These are phyloP conservation scores for Drosophila nr. perissopoda DNA, from an alignment of 2,888 invertebrate genomes.

Conservation along the genomic window DNA sequence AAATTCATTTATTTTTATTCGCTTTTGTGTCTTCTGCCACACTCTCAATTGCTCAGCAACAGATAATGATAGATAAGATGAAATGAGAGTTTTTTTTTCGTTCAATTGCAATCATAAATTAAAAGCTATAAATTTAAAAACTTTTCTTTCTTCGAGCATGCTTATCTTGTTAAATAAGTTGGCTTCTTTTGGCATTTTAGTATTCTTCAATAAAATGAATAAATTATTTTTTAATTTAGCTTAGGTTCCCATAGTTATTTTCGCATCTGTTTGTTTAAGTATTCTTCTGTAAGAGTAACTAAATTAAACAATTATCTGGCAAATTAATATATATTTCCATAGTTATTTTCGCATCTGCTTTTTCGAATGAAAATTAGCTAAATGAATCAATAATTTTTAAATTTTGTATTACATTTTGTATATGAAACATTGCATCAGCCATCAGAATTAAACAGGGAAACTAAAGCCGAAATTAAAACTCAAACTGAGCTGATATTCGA, in stretches of 20 bases:
- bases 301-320: neutral
- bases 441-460: constrained; percentile 6
- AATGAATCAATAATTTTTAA: neutral
- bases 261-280: neutral
- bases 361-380: neutral
- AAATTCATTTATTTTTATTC: neutral
- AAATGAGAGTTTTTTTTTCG: neutral
- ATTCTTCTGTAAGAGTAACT: neutral
- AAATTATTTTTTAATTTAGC: neutral
- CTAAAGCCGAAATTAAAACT: constrained; percentile 17
- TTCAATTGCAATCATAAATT: constrained; percentile 1
- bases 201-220: neutral
- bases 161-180: neutral
- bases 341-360: neutral
- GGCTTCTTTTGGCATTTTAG: neutral
- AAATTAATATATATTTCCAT: neutral
- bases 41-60: neutral
- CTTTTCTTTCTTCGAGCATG: neutral
- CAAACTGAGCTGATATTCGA: constrained; percentile 23
- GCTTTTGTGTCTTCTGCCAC: neutral
- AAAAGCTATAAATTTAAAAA: neutral
- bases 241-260: neutral
- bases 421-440: constrained; percentile 64
- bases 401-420: constrained; percentile 26
- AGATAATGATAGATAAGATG: neutral